Evolutionary conservation across 2,888 invertebrate genomes (phyloP).

Genomic region (Lasioglossum lativentre): DNA sequence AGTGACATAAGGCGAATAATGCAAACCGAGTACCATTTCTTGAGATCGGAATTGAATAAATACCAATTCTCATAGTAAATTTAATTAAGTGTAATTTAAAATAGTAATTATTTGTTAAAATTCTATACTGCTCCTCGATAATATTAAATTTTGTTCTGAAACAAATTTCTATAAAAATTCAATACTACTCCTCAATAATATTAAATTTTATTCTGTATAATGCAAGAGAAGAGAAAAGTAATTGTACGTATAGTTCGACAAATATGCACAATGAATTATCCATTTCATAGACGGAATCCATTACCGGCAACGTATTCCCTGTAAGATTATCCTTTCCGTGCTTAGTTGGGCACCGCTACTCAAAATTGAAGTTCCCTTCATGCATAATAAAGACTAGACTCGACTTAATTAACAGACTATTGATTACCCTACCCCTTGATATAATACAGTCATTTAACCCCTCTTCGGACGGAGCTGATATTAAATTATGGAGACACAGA

Average conservation of each 20-base stretch:
- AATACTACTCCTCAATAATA: no score
- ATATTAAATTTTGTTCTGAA: no score
- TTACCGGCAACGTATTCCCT: not conserved
- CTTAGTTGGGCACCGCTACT: not conserved
- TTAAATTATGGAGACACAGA: slow-evolving; percentile 9
- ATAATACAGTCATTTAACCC: slow-evolving; percentile 10
- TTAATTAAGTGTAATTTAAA: no score
- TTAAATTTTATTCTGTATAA: no score
- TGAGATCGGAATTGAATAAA: no score
- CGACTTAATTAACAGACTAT: slow-evolving; percentile 14
- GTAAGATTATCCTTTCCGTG: not conserved
- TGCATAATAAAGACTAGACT: slow-evolving; percentile 17
- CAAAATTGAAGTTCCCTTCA: slow-evolving; percentile 11
- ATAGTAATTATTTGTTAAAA: no score
- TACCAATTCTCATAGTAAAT: no score
- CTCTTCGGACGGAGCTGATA: not conserved
- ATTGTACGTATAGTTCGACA: not conserved
- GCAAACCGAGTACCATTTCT: no score
- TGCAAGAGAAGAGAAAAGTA: no score
- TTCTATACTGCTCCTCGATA: no score
- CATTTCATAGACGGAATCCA: not conserved
- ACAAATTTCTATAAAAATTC: no score
- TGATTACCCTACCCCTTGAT: slow-evolving; percentile 7
- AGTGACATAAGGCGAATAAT: no score
- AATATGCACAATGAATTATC: not conserved